Base-by-base conservation (phyloP, 2,113 vertebrate genomes). In the Anolis sagrei region DNA sequence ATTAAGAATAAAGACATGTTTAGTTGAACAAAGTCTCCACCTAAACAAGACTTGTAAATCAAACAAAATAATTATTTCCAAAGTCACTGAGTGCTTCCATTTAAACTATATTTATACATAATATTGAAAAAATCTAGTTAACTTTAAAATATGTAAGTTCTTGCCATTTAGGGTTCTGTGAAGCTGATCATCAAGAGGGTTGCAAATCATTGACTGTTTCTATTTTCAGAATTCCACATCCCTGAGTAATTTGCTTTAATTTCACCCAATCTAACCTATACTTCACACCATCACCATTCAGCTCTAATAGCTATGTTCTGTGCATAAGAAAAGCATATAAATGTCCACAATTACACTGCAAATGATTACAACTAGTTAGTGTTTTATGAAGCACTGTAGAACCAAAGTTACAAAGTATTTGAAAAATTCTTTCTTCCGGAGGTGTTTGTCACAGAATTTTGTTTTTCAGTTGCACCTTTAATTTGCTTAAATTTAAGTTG, bases 221-320 rank as follows among this genome's bases (percentile, higher is more conserved):
- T 97, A 97, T 97, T 97, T 97, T 97, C 96, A 96, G 96, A 97
- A 96, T 96, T 96, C 96, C 95, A 96, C 97, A 97, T 98, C 97
- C 96, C 96, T 94, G 96, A 97, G 97, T 98, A 98, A 99, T 99
- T 98, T 98, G 96, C 97, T 97, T 99, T 98, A 97, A 98, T 98
- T 98, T 98, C 97, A 97, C 97, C 97, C 98, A 98, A 98, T 98
- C 98, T 98, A 98, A 98, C 97, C 97, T 97, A 97, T 97, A 97
- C 96, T 98, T 98, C 96, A 97, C 97, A 96, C 97, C 96, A 95
- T 96, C 96, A 97, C 97, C 95, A 98, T 98, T 98, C 97, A 98
- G 95, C 96, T 97, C 97, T 97, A 97, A 97, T 97, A 97, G 97
- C 97, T 93, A 94, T 95, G 96, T 98, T 97, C 96, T 96, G 96